Conservation (phyloP, 2,797 vertebrate species). For the Manis crassicaudata region DNA sequence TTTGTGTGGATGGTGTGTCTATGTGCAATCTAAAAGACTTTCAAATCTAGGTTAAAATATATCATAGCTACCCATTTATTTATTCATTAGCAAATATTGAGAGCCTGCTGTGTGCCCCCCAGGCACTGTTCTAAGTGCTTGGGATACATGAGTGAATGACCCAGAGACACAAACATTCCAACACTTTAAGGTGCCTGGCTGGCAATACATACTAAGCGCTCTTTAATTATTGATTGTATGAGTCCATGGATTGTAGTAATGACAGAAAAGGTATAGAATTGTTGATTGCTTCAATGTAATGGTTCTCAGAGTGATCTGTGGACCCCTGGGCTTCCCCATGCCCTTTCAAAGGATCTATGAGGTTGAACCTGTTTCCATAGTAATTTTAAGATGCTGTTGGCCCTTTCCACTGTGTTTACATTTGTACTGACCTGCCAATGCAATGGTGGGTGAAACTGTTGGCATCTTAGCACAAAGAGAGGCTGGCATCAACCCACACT, state of each 20-base stretch:
- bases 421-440: not conserved
- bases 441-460: not conserved
- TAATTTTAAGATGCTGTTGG: not conserved
- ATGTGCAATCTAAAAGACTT: not conserved
- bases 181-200: not conserved
- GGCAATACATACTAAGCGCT: not conserved
- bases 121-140: not conserved
- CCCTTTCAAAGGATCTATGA: not conserved
- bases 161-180: not conserved
- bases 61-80: not conserved
- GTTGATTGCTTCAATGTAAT: not conserved
- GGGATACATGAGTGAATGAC: not conserved
- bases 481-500: not conserved
- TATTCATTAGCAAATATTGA: not conserved
- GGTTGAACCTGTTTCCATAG: not conserved
- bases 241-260: not conserved
- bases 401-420: not conserved
- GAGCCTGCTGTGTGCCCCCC: not conserved
- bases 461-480: not conserved
- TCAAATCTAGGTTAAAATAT: conserved; percentile 9
- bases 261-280: not conserved
- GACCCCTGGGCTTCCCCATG: not conserved
- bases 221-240: not conserved
- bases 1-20: not conserved
- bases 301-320: not conserved